Percentiles rank a stretch among this genome's conserved stretches.
Evolutionary conservation across 2,797 vertebrate species (phyloP).

Genomic region (Acanthornis magna): DNA sequence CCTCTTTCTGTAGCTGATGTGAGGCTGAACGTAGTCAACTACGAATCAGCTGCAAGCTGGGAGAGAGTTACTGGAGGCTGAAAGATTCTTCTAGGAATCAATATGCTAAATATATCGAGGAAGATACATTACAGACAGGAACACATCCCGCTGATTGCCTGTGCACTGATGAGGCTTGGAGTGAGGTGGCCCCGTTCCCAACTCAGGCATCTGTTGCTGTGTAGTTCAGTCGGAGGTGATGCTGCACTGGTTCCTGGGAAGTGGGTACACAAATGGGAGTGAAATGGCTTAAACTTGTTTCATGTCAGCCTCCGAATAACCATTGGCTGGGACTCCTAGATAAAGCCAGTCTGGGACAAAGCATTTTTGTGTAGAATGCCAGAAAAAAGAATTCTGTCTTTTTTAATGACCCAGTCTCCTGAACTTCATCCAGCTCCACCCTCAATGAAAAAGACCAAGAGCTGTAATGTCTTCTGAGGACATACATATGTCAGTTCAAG

Average conservation of each 20-base stretch:
- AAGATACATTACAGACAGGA: background rate
- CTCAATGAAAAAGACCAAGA: background rate
- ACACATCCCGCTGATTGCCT: background rate
- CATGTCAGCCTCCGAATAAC: background rate
- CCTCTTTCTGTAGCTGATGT: background rate
- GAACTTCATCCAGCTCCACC: background rate
- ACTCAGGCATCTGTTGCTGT: background rate
- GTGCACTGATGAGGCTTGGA: background rate
- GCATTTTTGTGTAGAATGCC: background rate
- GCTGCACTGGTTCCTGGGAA: background rate
- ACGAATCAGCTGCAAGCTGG: background rate
- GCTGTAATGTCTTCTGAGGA: background rate
- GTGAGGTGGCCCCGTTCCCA: background rate
- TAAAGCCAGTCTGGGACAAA: background rate
- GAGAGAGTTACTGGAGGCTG: background rate
- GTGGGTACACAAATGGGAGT: background rate
- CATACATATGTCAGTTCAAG: background rate
- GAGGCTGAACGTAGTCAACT: background rate
- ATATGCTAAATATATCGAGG: background rate
- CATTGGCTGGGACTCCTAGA: background rate
- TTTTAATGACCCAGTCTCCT: background rate
- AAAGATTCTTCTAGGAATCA: constrained; percentile 36
- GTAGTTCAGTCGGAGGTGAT: background rate
- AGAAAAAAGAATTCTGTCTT: background rate
- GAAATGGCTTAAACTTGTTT: background rate